Percentiles rank a stretch among this genome's conserved stretches.
Conservation (phyloP, 1,140 invertebrate genomes). For the Brachionus rubens region DNA sequence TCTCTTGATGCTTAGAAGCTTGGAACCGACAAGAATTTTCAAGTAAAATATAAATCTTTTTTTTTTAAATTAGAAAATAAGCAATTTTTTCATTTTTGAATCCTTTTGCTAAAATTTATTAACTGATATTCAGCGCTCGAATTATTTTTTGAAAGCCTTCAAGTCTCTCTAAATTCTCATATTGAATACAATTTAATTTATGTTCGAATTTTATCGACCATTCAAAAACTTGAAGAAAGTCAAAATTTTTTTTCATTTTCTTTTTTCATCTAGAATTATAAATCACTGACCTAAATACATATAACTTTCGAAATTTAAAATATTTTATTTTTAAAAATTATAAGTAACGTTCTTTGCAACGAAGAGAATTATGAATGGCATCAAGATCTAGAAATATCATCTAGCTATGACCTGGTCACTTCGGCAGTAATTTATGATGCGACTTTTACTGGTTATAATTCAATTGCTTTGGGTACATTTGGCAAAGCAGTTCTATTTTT, state of each 20-base stretch:
- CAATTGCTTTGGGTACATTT: constrained; percentile 30
- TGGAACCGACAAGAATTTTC: constrained; percentile 16
- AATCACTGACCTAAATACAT: no score
- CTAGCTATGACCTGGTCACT: constrained; percentile 10
- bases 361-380: constrained; percentile 1
- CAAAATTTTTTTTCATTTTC: no score
- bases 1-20: constrained; percentile 21
- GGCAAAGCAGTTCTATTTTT: constrained; percentile 7
- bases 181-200: no score
- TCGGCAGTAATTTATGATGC: constrained; percentile 20
- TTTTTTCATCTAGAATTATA: no score
- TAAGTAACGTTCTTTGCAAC: background rate
- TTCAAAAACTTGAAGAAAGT: no score
- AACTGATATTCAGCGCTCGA: no score
- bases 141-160: no score
- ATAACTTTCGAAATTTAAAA: no score
- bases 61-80: background rate
- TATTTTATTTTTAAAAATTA: background rate
- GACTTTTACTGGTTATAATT: constrained; percentile 22
- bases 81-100: no score
- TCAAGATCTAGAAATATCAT: constrained; percentile 10
- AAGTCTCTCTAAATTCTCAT: no score
- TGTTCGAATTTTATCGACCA: no score
- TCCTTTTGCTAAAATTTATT: no score
- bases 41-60: background rate